Evolutionary conservation across 2,113 vertebrate species (phyloP).

Genomic region (Passer domesticus): DNA sequence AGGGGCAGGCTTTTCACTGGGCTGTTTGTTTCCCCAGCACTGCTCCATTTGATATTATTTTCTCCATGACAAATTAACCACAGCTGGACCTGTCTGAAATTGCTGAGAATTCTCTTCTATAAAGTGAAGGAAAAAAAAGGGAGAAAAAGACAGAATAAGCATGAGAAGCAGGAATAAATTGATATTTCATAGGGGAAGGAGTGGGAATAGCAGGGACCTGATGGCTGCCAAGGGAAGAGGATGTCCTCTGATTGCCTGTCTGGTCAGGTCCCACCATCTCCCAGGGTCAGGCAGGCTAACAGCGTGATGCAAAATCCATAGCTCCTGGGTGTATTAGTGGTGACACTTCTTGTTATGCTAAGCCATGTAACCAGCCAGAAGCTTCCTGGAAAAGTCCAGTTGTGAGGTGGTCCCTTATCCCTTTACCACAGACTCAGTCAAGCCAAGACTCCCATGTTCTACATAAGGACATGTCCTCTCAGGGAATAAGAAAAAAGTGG

Average conservation of each 20-base stretch:
- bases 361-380: neutral
- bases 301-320: neutral
- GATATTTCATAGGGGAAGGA: neutral
- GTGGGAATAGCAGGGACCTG: neutral
- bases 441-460: neutral
- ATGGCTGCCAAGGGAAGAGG: neutral
- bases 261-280: neutral
- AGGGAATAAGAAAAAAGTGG: neutral
- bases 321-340: neutral
- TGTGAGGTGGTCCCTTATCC: neutral
- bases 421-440: neutral
- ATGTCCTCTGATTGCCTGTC: neutral
- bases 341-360: neutral
- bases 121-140: neutral
- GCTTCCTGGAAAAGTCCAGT: neutral
- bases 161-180: neutral
- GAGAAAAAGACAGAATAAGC: neutral
- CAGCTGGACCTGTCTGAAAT: constrained; percentile 36
- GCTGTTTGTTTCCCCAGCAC: neutral
- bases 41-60: constrained; percentile 16
- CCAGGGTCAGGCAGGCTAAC: neutral
- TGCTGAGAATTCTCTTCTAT: neutral
- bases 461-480: neutral
- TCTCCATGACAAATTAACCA: constrained; percentile 29
- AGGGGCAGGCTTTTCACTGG: constrained; percentile 4